These are phyloP conservation scores for Carduelis carduelis DNA, from an alignment of 2,797 vertebrate genomes.

Conservation along the genomic window DNA sequence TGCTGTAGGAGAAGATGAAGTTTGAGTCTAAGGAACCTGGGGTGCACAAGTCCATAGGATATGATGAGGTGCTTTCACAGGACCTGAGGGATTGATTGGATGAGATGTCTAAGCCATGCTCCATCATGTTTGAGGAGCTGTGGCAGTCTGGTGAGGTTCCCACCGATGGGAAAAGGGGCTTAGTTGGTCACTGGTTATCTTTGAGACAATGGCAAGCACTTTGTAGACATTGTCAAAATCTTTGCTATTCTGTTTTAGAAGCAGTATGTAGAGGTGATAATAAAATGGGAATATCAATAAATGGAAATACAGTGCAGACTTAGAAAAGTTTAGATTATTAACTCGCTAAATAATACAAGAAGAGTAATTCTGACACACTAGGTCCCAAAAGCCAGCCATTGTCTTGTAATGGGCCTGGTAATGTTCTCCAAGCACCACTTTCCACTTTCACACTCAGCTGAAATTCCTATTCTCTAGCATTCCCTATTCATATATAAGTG, in stretches of 20 bases:
- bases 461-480: neutral
- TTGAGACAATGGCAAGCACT: neutral
- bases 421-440: neutral
- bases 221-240: neutral
- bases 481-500: neutral
- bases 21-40: neutral
- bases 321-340: neutral
- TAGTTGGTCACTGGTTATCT: neutral
- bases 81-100: neutral
- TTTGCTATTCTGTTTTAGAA: neutral
- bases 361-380: neutral
- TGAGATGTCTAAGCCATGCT: neutral
- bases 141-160: neutral
- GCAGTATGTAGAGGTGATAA: neutral
- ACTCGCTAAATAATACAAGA: neutral
- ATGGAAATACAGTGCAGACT: neutral
- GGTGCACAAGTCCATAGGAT: neutral
- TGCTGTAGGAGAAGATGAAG: neutral
- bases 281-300: neutral
- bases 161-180: neutral
- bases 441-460: neutral
- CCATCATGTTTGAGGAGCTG: neutral
- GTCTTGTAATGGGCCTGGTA: neutral
- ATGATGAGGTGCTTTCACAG: accelerated
- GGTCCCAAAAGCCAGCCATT: neutral